Percentiles rank a stretch among this genome's conserved stretches.
phyloP scores from a whole-genome alignment of 2,797 vertebrate species.

The Falco rusticolus region DNA sequence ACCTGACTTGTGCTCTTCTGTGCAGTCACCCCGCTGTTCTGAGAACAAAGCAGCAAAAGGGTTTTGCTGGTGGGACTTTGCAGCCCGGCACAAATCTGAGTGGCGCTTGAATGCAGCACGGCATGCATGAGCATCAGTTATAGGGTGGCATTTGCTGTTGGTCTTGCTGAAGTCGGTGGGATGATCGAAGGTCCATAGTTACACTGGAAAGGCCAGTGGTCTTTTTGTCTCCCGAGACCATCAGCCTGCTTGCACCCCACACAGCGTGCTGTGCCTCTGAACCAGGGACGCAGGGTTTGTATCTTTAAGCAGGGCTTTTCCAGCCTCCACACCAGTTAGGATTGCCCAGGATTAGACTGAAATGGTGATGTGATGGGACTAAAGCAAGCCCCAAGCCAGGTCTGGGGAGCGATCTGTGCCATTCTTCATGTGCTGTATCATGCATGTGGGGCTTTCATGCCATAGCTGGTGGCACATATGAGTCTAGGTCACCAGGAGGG shows the following conservation, averaged over 20 bases:
- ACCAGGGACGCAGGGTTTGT: background rate
- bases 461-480: background rate
- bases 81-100: background rate
- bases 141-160: background rate
- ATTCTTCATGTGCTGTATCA: rapidly evolving
- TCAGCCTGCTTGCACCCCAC: background rate
- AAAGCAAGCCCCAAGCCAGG: background rate
- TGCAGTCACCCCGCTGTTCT: no score
- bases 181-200: background rate
- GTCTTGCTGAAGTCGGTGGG: background rate
- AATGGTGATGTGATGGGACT: background rate
- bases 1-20: background rate
- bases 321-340: background rate
- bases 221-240: background rate
- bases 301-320: background rate
- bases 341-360: background rate
- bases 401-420: background rate
- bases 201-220: background rate
- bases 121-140: rapidly evolving
- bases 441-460: background rate
- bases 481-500: background rate
- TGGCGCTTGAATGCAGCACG: background rate
- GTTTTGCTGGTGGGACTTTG: background rate
- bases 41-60: background rate
- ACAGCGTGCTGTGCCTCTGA: background rate